Evolutionary conservation across 1,140 invertebrate species (phyloP).

Genomic region (Cydia strobilella): DNA sequence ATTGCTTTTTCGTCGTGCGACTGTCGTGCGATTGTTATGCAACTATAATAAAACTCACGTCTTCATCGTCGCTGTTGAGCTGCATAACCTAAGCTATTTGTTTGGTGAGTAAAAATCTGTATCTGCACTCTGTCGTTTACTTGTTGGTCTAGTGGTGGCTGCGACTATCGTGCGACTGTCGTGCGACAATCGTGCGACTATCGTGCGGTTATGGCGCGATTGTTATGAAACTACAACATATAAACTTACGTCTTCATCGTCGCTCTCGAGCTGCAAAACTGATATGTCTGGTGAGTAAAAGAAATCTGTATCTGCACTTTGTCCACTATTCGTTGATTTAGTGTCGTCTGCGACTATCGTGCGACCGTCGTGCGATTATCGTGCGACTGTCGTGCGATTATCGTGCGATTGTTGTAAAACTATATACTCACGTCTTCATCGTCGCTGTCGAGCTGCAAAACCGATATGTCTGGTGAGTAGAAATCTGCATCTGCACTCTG

Average conservation of each 20-base stretch:
- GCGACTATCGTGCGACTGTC: not conserved
- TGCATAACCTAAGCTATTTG: constrained; percentile 49
- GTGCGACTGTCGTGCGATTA: not conserved
- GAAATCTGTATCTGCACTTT: constrained; percentile 40
- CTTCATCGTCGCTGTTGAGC: constrained; percentile 62
- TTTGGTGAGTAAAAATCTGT: constrained; percentile 42
- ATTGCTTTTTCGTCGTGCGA: not conserved
- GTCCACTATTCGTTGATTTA: constrained; percentile 54
- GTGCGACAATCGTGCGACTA: not conserved
- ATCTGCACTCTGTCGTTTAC: too few species aligned
- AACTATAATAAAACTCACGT: constrained; percentile 41
- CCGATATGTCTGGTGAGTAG: constrained; percentile 45
- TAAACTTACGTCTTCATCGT: constrained; percentile 59
- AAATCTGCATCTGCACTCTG: constrained; percentile 35
- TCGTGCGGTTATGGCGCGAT: not conserved
- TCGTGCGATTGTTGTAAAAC: not conserved
- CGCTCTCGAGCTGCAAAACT: constrained; percentile 52
- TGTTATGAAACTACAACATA: not conserved
- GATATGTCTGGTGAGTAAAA: constrained; percentile 47
- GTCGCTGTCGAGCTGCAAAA: constrained; percentile 55
- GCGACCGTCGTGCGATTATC: not conserved
- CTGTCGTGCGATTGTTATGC: not conserved
- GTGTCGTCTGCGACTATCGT: not conserved
- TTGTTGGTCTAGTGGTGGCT: too few species aligned
- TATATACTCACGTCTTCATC: constrained; percentile 58